These are phyloP conservation scores for Cynopterus brachyotis DNA, from an alignment of 2,113 vertebrate species.

Conservation along the genomic window DNA sequence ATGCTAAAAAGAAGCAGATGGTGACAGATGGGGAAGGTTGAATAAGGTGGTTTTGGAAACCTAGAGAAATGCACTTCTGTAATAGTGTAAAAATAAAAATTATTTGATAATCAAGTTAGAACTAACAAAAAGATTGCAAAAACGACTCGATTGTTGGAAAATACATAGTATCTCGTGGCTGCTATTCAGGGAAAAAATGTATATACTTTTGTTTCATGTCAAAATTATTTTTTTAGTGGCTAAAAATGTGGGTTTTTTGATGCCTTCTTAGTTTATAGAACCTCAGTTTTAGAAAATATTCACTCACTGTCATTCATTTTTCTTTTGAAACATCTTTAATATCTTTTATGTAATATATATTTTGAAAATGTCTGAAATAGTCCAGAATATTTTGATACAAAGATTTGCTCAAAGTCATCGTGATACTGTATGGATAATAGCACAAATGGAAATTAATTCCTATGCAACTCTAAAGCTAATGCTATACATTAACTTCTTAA, in stretches of 20 bases:
- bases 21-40: conserved; percentile 99
- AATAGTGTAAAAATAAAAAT: conserved; percentile 97
- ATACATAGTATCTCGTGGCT: not conserved
- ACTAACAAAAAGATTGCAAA: conserved; percentile 79
- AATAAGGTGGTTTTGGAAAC: conserved; percentile 98
- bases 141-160: conserved; percentile 67
- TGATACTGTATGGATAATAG: conserved; percentile 5
- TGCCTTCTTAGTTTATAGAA: conserved; percentile 45
- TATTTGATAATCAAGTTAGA: conserved; percentile 93
- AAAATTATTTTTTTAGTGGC: conserved; percentile 50
- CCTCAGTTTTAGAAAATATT: conserved; percentile 43
- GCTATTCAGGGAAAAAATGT: conserved; percentile 58
- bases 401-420: conserved; percentile 33
- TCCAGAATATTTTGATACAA: conserved; percentile 21
- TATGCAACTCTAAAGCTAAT: not conserved
- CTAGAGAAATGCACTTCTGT: conserved; percentile 97
- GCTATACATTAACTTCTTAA: not conserved
- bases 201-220: conserved; percentile 38
- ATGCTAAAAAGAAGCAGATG: conserved; percentile 99
- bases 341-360: conserved; percentile 26
- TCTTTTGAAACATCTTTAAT: not conserved
- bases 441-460: conserved; percentile 32
- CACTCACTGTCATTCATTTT: not conserved
- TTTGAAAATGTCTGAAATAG: conserved; percentile 36
- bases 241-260: conserved; percentile 27